Evolutionary conservation across 2,888 invertebrate species (phyloP).

Genomic region (Oscheius myriophilus): DNA sequence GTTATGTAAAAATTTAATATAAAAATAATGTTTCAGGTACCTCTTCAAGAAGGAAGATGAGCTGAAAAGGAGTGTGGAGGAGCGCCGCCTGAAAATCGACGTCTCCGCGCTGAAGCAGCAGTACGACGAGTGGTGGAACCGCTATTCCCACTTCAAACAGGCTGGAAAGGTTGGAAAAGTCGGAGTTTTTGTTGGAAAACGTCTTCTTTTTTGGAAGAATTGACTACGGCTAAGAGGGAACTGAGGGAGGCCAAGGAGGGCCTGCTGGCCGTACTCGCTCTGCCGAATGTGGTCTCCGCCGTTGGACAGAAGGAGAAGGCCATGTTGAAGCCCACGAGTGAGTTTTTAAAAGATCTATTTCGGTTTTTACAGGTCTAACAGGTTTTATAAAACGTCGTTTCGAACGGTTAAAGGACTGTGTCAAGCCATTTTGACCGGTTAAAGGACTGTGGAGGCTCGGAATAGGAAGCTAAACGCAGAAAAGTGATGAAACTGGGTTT

Average conservation of each 20-base stretch:
- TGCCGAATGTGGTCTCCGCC: slow-evolving; percentile 50
- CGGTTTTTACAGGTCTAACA: background rate
- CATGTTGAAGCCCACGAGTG: slow-evolving; percentile 45
- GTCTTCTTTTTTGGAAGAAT: slow-evolving; percentile 29
- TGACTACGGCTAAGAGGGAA: slow-evolving; percentile 35
- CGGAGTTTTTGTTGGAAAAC: background rate
- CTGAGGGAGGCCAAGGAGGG: slow-evolving; percentile 43
- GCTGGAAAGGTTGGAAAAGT: slow-evolving; percentile 16
- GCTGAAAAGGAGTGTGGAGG: slow-evolving; percentile 43
- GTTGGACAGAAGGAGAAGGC: slow-evolving; percentile 35
- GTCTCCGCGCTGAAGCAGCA: slow-evolving; percentile 39
- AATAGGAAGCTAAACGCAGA: too few relatives aligned
- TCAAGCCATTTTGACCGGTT: too few relatives aligned
- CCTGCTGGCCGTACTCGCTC: slow-evolving; percentile 44
- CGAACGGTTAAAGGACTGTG: too few relatives aligned
- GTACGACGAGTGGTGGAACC: slow-evolving; percentile 49
- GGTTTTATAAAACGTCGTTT: too few relatives aligned
- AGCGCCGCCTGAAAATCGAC: slow-evolving; percentile 42
- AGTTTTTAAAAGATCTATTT: slow-evolving; percentile 1
- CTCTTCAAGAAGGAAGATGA: slow-evolving; percentile 39
- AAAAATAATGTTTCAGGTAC: slow-evolving; percentile 20
- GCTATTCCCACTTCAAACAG: slow-evolving; percentile 41
- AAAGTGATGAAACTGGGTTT: too few relatives aligned
- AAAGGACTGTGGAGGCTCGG: too few relatives aligned
- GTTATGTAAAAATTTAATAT: background rate